Conservation (phyloP, 2,888 invertebrate species). For the Rotaria magnacalcarata region DNA sequence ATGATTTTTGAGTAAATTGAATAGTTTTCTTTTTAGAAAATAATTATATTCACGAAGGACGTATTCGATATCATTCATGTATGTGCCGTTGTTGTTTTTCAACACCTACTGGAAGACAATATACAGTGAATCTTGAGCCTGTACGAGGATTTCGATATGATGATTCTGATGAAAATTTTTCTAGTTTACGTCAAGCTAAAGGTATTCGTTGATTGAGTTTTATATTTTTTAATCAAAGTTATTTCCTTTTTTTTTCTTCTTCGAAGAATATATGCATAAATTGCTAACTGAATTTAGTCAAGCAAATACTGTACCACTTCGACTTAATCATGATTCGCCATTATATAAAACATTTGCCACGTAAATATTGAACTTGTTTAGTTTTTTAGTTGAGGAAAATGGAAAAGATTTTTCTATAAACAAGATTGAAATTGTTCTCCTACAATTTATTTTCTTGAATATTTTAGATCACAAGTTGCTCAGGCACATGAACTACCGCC, state of each 20-base stretch:
- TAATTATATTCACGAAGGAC: constrained; percentile 76
- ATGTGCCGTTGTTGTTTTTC: constrained; percentile 95
- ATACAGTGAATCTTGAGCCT: constrained; percentile 42
- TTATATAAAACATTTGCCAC: constrained; percentile 99
- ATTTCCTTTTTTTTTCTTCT: background rate
- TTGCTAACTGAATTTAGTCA: constrained; percentile 88
- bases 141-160: constrained; percentile 44
- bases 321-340: constrained; percentile 98
- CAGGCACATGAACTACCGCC: constrained; percentile 96
- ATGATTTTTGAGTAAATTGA: background rate
- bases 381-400: too few relatives aligned
- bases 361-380: constrained; percentile 63
- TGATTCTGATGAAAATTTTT: constrained; percentile 45
- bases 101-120: constrained; percentile 63
- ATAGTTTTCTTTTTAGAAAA: background rate
- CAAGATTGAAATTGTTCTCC: too few relatives aligned
- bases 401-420: too few relatives aligned
- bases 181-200: constrained; percentile 40
- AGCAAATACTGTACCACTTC: constrained; percentile 88
- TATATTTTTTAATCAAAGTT: constrained; percentile 46
- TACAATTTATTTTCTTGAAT: background rate
- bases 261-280: constrained; percentile 89
- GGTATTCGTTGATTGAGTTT: constrained; percentile 47
- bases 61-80: constrained; percentile 96
- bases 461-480: constrained; percentile 66